Conservation (phyloP, 2,113 vertebrate species). For the Oncorhynchus clarkii region DNA sequence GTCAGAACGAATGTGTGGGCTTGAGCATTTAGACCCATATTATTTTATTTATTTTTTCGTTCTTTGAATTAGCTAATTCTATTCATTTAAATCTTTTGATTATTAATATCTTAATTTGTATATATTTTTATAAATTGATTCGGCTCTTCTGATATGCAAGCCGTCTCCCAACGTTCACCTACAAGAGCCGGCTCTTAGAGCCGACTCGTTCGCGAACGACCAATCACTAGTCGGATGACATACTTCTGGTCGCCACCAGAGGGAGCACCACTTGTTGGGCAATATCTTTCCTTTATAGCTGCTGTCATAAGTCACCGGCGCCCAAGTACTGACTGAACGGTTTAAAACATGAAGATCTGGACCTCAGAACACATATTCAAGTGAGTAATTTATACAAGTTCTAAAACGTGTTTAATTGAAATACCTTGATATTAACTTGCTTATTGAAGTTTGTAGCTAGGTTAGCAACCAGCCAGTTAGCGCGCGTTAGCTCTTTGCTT, state of each 20-base stretch:
- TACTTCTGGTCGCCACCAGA: constrained; percentile 22
- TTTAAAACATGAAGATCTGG: constrained; percentile 76
- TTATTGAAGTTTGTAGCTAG: background rate
- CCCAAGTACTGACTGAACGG: constrained; percentile 35
- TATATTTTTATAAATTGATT: too few relatives aligned
- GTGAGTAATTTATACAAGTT: constrained; percentile 49
- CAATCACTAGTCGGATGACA: background rate
- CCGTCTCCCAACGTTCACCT: too few relatives aligned
- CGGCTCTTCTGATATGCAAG: too few relatives aligned
- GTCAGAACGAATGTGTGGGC: too few relatives aligned
- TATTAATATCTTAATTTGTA: too few relatives aligned
- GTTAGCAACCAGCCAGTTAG: background rate
- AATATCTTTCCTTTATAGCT: constrained; percentile 18
- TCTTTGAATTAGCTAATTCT: too few relatives aligned
- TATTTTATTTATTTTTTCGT: too few relatives aligned
- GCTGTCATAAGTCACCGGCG: constrained; percentile 46
- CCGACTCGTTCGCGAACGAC: too few relatives aligned
- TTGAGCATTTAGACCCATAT: too few relatives aligned
- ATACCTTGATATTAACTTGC: background rate
- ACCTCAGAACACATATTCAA: constrained; percentile 77
- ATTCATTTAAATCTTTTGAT: too few relatives aligned
- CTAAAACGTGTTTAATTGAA: background rate
- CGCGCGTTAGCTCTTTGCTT: background rate
- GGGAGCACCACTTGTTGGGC: background rate
- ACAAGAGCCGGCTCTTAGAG: too few relatives aligned